phyloP scores from a whole-genome alignment of 2,113 vertebrate species.

The Vidua chalybeata region DNA sequence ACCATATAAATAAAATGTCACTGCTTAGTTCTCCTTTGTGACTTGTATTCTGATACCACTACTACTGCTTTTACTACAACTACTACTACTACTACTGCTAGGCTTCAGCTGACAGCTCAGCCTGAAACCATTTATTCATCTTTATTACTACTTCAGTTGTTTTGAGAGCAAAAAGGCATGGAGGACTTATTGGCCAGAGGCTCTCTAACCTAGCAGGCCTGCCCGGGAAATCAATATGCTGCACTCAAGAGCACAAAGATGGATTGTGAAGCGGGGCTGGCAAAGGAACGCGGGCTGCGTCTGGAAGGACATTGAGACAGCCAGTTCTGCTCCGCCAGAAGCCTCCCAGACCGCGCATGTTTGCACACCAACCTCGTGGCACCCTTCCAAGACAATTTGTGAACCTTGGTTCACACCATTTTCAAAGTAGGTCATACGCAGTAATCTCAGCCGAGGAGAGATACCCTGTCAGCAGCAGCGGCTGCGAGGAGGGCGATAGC shows the following conservation, averaged over 20 bases:
- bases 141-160: constrained; percentile 82
- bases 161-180: constrained; percentile 66
- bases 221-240: constrained; percentile 74
- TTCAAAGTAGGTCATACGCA: constrained; percentile 80
- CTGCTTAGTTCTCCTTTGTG: constrained; percentile 54
- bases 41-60: constrained; percentile 73
- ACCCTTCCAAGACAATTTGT: constrained; percentile 70
- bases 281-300: constrained; percentile 4
- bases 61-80: constrained; percentile 66
- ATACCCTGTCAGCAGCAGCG: constrained; percentile 48
- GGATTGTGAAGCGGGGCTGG: constrained; percentile 60
- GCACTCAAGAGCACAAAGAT: constrained; percentile 67
- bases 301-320: constrained; percentile 26
- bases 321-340: constrained; percentile 24
- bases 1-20: constrained; percentile 59
- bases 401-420: constrained; percentile 74
- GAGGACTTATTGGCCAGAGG: constrained; percentile 76
- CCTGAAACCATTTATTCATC: constrained; percentile 78
- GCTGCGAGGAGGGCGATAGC: constrained; percentile 41
- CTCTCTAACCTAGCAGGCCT: constrained; percentile 57
- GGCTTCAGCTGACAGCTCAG: constrained; percentile 78
- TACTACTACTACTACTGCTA: constrained; percentile 38
- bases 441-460: constrained; percentile 67
- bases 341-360: constrained; percentile 47
- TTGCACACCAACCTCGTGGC: constrained; percentile 63